These are phyloP conservation scores for Leuciscus waleckii DNA, from an alignment of 2,797 vertebrate genomes.

Conservation along the genomic window DNA sequence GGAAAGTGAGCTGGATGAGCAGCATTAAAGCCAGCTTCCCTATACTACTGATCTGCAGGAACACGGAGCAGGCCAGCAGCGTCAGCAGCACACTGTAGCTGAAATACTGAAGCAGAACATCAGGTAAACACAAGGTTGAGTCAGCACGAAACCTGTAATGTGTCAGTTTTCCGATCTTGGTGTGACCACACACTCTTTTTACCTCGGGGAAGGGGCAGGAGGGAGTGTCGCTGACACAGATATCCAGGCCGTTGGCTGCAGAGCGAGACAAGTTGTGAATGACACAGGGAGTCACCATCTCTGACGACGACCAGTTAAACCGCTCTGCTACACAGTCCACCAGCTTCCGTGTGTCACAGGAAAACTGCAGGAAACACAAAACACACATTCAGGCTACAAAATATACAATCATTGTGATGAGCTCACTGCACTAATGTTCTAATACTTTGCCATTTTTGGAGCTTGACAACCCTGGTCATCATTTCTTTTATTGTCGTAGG, in stretches of 20 bases:
- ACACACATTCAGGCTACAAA: background rate
- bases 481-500: background rate
- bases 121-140: background rate
- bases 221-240: slow-evolving; percentile 82
- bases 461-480: background rate
- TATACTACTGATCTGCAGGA: slow-evolving; percentile 96
- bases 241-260: slow-evolving; percentile 77
- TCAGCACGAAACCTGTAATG: background rate
- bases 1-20: slow-evolving; percentile 87
- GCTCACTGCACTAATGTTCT: no score
- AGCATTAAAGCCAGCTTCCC: slow-evolving; percentile 93
- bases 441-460: background rate
- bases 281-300: slow-evolving; percentile 86
- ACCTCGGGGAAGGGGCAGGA: slow-evolving; percentile 94
- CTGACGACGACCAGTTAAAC: slow-evolving; percentile 86
- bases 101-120: slow-evolving; percentile 83
- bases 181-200: slow-evolving; percentile 31
- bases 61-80: slow-evolving; percentile 94
- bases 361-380: slow-evolving; percentile 78
- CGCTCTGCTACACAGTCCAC: slow-evolving; percentile 82
- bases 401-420: background rate
- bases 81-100: slow-evolving; percentile 91
- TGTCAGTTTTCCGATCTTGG: background rate
- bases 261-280: slow-evolving; percentile 87
- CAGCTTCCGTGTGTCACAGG: slow-evolving; percentile 87